These are phyloP conservation scores for Willowsia nigromaculata DNA, from an alignment of 2,888 invertebrate genomes.

Conservation along the genomic window DNA sequence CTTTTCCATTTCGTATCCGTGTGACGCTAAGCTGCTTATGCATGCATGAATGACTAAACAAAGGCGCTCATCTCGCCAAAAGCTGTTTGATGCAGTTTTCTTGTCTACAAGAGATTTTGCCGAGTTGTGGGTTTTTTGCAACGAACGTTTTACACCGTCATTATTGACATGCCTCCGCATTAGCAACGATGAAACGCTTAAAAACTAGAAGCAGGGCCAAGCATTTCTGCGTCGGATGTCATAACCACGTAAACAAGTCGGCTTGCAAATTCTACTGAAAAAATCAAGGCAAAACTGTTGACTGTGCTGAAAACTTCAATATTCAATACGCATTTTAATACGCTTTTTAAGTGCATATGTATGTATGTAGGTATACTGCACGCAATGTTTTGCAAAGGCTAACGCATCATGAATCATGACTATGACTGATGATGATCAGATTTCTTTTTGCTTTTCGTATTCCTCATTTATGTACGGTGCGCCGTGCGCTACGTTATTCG, in stretches of 20 bases:
- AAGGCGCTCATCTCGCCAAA: no score
- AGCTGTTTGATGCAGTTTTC: no score
- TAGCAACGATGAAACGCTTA: no score
- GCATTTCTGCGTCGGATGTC: no score
- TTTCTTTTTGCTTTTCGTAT: background rate
- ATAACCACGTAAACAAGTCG: background rate
- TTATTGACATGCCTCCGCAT: no score
- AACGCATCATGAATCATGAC: conserved; percentile 5
- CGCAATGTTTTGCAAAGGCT: conserved; percentile 7
- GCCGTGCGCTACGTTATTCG: background rate
- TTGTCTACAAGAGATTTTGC: no score
- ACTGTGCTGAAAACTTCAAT: background rate
- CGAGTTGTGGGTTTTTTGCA: no score
- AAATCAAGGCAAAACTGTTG: background rate
- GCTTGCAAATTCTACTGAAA: background rate
- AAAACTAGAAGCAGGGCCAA: no score
- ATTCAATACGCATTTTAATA: background rate
- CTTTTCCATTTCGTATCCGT: no score
- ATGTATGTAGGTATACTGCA: background rate
- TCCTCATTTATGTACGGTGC: background rate
- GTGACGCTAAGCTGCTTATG: no score
- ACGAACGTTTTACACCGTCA: no score
- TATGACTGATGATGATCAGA: background rate
- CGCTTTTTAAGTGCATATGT: background rate
- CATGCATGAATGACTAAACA: no score